Evolutionary conservation across 2,113 vertebrate species (phyloP), one percentile per base, ranked within the genome.

Genomic region (Syrmaticus mikado): DNA sequence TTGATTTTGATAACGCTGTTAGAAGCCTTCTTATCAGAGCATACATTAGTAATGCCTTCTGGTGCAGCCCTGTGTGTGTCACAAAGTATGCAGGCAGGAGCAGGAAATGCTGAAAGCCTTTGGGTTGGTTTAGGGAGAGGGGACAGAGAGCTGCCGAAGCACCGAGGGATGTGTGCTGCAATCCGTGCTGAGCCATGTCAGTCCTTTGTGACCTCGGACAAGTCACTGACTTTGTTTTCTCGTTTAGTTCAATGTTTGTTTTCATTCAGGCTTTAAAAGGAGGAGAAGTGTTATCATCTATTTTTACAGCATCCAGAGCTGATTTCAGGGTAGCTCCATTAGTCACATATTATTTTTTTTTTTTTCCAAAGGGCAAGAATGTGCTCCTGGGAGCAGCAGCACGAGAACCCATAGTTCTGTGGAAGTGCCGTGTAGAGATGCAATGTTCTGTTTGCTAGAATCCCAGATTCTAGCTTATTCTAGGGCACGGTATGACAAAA

Each of bases 131-230:
- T 57, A 64, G 22, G 62, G 67, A 85, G 43, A 34, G 0, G 0
- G 30, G 25, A 45, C 13, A 4, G 32, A 50, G 8, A 55, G 41
- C n/a, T 73, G 65, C 32, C 30, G 8, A 46, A 77, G 34, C 75
- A 16, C 25, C 9, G 3, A 32, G 13, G 16, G 64, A 40, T 0
- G 0, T 3, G 34, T 13, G 72, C 28, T 77, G 10, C 48, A 15
- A 3, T 10, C 22, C 0, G 4, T 78, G 73, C 52, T 65, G 60
- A 92, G 41, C n/a, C 83, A 20, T 57, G 50, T 3, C 4, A 11
- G 10, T 30, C 34, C 34, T 79, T 13, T 14, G 40, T 82, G 46
- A 65, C 70, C 57, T 90, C 4, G 16, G 46, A 45, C 57, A n/a
- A 72, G 30, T 36, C 32, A 19, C 36, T 57, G 74, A 4, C 28